Evolutionary conservation across 2,888 invertebrate genomes (phyloP), one percentile per base, ranked within the genome.

Genomic region (Cryptocheilus praepositus): DNA sequence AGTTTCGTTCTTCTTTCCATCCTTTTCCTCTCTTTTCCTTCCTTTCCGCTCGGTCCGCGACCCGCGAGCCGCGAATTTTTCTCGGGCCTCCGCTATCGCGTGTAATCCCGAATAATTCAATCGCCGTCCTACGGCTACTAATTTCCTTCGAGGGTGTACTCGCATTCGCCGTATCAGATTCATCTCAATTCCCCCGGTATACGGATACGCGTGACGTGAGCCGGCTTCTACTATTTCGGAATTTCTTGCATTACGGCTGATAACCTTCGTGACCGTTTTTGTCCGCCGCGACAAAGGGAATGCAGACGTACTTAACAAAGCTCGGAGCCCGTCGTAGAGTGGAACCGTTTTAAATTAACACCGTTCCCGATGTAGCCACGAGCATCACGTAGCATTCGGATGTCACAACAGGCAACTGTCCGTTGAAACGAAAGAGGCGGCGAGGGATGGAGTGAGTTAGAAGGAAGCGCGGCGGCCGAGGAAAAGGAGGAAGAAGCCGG

Each of bases 401-500:
- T 68, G 68, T 73, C 73, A 68, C 71, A 67, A 71, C 56, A 11
- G 64, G 55, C 28, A 21, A 49, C 58, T 36, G 54, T 70, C 15
- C 16, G 19, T 19, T 5, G 22, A 21, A 21, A 25, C 5, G 53
- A 53, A 53, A 21, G 11, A 25, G 16, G 15, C 11, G 45, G 21
- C 60, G 67, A 62, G 28, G 55, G 58, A 61, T 64, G 73, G 63
- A 70, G 43, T 56, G 51, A 60, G 28, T 21, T 16, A 21, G 53
- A 53, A 19, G 52, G 18, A 21, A 53, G 59, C 25, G 22, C 22
- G 53, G 36, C 36, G 36, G 36, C 36, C 3, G 36, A 36, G 15
- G 22, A 53, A 56, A 52, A 53, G 36, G 43, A 28, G 51, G 52
- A 62, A 70, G 58, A 65, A 49, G 59, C 54, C 44, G 44, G 56